Evolutionary conservation across 2,797 vertebrate species (phyloP), one percentile per base, ranked within the genome.

Genomic region (Characodon lateralis): DNA sequence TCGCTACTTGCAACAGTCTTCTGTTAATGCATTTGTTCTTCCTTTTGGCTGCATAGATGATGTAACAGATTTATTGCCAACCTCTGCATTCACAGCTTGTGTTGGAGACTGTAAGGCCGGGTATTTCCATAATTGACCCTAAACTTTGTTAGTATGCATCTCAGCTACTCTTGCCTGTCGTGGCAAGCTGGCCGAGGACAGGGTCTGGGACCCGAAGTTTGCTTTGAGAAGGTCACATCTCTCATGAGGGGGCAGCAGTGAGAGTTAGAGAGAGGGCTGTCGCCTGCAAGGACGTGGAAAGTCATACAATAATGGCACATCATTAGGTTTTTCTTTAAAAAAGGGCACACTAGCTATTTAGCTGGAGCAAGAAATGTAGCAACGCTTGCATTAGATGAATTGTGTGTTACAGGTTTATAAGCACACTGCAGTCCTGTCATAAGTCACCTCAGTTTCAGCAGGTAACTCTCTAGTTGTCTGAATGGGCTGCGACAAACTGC

Each of bases 161-260:
- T 61, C 46, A 0, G 71, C 76, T 77, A 81, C 78, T 69, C 12
- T 68, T 22, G 83, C 80, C 84, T 82, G 83, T 87, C 76, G 75
- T 89, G 84, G 85, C 83, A 80, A 83, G 39, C 80, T 77, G 89
- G 77, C 83, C 77, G 76, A 86, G 89, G 87, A 91, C 84, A 56
- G 87, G 82, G 84, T 90, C 85, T 68, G 89, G 84, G 88, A 90
- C 77, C 83, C 41, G 71, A 82, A 88, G 85, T 89, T 80, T 20
- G 70, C 86, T 83, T 76, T 85, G 82, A 88, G 91, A 94, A 95
- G 93, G 94, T 94, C 89, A 90, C 81, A 74, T 81, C 81, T 78
- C 80, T 90, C 88, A 77, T 53, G 73, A 82, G 85, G 78, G 73
- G 46, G 77, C 48, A 73, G 81, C 16, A 56, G 72, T 56, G 68